A percentile compares a stretch with the other conserved stretches of the same genome.
phyloP scores from a whole-genome alignment of 2,113 vertebrate species.

The Etheostoma cragini region DNA sequence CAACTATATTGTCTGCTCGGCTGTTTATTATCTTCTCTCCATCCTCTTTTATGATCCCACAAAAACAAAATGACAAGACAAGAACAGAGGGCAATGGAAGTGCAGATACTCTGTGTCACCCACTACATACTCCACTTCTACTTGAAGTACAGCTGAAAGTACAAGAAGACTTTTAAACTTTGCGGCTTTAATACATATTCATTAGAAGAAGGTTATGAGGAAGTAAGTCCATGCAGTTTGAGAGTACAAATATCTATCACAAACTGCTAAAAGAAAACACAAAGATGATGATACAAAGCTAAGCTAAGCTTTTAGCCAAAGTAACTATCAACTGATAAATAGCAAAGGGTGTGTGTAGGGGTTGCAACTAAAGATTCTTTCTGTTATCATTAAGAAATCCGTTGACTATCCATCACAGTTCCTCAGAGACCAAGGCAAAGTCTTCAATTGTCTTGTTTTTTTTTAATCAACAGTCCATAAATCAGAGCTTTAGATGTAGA shows the following conservation, averaged over 20 bases:
- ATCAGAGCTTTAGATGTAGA: no score
- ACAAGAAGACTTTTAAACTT: no score
- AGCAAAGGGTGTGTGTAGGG: neutral
- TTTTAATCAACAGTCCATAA: neutral
- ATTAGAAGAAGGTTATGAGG: neutral
- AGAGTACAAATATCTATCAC: neutral
- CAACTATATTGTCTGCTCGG: slow-evolving; percentile 4
- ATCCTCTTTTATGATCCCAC: neutral
- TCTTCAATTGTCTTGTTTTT: neutral
- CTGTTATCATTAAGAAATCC: no score
- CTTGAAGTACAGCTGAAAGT: neutral
- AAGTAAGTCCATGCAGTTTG: neutral
- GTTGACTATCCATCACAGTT: no score
- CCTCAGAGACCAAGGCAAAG: no score
- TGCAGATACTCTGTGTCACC: neutral
- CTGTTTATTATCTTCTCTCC: neutral
- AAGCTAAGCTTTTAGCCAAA: neutral
- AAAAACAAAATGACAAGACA: neutral
- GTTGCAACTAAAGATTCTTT: neutral
- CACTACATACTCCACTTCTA: neutral
- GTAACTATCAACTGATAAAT: neutral
- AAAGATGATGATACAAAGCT: neutral
- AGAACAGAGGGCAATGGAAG: neutral
- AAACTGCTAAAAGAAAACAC: neutral
- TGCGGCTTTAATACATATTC: neutral